Percentiles rank a stretch among this genome's conserved stretches.
Evolutionary conservation across 2,888 invertebrate species (phyloP).

Genomic region (Plebejus argus): DNA sequence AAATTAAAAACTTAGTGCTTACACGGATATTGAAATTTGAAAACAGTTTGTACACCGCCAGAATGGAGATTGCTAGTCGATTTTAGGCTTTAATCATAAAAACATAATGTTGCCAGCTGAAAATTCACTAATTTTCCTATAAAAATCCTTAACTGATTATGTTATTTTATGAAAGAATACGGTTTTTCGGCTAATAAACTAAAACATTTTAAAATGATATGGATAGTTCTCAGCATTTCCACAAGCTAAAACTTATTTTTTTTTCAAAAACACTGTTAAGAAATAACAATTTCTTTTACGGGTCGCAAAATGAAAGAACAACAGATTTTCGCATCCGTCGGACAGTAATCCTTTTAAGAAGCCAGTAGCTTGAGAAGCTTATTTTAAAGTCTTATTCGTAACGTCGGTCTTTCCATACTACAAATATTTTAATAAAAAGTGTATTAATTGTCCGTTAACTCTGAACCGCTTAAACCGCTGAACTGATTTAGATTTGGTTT

Average conservation of each 20-base stretch:
- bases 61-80: conserved; percentile 1
- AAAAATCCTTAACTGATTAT: no score
- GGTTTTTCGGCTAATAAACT: no score
- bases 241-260: background rate
- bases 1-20: background rate
- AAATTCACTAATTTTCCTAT: background rate
- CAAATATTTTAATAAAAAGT: background rate
- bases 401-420: background rate
- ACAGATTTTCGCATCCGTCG: background rate
- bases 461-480: no score
- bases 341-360: conserved; percentile 6
- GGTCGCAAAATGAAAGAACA: background rate
- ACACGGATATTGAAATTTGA: background rate
- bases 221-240: background rate
- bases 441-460: no score
- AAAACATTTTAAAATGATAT: background rate
- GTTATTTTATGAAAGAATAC: no score
- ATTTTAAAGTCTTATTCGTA: background rate
- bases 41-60: background rate
- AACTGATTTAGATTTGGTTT: no score
- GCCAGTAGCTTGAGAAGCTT: background rate
- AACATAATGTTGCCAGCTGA: background rate
- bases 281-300: background rate
- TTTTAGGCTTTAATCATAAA: background rate
- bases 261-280: background rate